Evolutionary conservation across 1,140 invertebrate species (phyloP).

Genomic region (Anoplolepis gracilipes): DNA sequence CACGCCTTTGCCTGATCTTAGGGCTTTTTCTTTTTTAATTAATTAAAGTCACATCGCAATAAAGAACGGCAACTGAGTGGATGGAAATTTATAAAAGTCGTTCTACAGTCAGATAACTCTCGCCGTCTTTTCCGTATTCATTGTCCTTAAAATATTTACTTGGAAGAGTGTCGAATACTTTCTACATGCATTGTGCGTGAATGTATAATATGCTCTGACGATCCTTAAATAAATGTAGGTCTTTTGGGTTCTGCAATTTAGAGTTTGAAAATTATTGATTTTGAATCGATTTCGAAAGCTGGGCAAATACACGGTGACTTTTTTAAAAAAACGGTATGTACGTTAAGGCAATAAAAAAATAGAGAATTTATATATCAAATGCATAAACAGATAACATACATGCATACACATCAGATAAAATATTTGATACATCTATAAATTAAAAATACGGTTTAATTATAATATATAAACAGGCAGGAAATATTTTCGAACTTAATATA

Average conservation of each 20-base stretch:
- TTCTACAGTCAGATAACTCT: neutral
- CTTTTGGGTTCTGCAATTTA: neutral
- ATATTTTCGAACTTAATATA: neutral
- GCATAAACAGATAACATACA: too few relatives aligned
- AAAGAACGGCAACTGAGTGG: neutral
- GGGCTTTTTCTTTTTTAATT: neutral
- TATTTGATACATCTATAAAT: neutral
- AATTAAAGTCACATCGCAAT: neutral
- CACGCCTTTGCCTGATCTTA: slow-evolving; percentile 75
- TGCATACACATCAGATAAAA: neutral
- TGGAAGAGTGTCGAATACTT: neutral
- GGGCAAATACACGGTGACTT: neutral
- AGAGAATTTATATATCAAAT: slow-evolving; percentile 2
- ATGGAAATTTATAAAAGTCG: neutral
- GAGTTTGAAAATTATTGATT: neutral
- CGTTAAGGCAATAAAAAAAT: neutral
- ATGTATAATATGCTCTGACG: neutral
- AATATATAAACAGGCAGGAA: neutral
- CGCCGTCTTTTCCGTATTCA: neutral
- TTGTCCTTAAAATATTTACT: neutral
- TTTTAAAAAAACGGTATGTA: neutral
- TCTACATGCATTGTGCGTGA: neutral
- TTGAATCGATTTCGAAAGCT: neutral
- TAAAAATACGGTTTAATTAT: slow-evolving; percentile 22
- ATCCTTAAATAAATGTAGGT: neutral